These are phyloP conservation scores for Rhopalosiphum nymphaeae DNA, from an alignment of 2,888 invertebrate genomes.

Conservation along the genomic window DNA sequence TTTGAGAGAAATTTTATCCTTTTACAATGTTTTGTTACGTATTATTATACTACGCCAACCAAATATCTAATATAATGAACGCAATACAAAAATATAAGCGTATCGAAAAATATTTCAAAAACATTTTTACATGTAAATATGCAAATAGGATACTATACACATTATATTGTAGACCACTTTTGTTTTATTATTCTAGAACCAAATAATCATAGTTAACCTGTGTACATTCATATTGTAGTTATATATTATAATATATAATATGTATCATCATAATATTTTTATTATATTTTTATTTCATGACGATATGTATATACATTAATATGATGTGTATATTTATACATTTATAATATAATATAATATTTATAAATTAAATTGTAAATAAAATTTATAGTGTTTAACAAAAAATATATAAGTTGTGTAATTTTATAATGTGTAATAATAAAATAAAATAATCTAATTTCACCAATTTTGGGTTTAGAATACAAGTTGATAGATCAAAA, in stretches of 20 bases:
- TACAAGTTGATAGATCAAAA: too few species aligned
- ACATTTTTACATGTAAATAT: background rate
- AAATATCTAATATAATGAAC: background rate
- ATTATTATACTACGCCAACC: background rate
- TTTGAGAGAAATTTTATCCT: background rate
- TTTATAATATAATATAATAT: too few species aligned
- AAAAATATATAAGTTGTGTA: too few species aligned
- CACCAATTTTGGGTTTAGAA: too few species aligned
- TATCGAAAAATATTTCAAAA: background rate
- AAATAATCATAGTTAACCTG: background rate
- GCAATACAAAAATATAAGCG: background rate
- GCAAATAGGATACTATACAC: background rate
- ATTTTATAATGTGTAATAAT: too few species aligned
- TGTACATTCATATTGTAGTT: background rate
- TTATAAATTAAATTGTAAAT: too few species aligned
- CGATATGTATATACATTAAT: background rate
- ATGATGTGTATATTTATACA: too few species aligned
- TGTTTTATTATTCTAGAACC: conserved; percentile 30
- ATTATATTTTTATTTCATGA: background rate
- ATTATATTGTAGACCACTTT: background rate
- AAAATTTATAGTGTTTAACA: too few species aligned
- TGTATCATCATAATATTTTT: background rate
- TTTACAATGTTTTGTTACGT: background rate
- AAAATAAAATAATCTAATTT: too few species aligned
- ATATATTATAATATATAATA: background rate